These are phyloP conservation scores for Pseudomyrmex gracilis DNA, from an alignment of 1,140 invertebrate species.

Conservation along the genomic window DNA sequence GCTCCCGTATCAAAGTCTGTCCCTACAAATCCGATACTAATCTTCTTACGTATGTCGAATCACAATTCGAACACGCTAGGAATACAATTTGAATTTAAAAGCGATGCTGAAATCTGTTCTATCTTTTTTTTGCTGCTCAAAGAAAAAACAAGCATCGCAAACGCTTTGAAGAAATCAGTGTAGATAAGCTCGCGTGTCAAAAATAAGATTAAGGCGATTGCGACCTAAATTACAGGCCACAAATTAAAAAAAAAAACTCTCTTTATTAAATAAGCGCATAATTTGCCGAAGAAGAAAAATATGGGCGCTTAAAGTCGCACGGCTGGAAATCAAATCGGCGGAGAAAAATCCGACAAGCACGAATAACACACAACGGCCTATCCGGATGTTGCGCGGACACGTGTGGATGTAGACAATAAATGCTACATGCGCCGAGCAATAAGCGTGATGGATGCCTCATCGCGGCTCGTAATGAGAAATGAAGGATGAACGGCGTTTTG, in stretches of 20 bases:
- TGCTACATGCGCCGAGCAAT: conserved; percentile 58
- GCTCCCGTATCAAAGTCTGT: not conserved
- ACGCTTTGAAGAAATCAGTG: too few species aligned
- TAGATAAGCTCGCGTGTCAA: too few species aligned
- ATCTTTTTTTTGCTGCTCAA: too few species aligned
- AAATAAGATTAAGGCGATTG: too few species aligned
- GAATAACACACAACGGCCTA: not conserved
- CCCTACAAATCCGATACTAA: not conserved
- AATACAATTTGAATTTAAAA: too few species aligned
- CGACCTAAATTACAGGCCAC: too few species aligned
- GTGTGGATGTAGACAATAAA: conserved; percentile 37
- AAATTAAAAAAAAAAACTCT: too few species aligned
- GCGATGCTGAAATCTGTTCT: too few species aligned
- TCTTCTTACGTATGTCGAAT: not conserved
- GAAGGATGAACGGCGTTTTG: conserved; percentile 28
- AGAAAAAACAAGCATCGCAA: too few species aligned
- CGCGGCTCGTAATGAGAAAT: conserved; percentile 43
- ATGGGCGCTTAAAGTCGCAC: conserved; percentile 6
- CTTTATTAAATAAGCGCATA: not conserved
- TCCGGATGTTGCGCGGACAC: conserved; percentile 19
- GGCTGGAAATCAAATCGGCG: conserved; percentile 58
- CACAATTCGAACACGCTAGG: too few species aligned
- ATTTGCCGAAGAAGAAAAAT: not conserved
- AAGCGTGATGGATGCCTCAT: conserved; percentile 62
- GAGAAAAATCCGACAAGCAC: conserved; percentile 29